Base-by-base conservation (phyloP, 2,888 invertebrate species). In the Cephus pygmeus region DNA sequence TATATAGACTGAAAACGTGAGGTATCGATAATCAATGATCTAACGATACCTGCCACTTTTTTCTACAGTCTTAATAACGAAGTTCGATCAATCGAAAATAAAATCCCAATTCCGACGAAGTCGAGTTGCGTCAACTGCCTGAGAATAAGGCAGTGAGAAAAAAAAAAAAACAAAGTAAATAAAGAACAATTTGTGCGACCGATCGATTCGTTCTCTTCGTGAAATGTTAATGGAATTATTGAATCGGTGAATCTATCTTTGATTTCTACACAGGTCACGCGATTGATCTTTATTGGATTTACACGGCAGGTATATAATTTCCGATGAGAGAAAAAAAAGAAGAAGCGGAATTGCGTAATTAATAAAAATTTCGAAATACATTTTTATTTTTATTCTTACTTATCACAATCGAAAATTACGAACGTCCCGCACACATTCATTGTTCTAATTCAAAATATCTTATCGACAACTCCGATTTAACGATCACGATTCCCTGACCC, bases 201-300 rank as follows among this genome's bases (percentile, higher is more conserved):
- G 23, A 56, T 56, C 15, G 56, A 56, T 23, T 56, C 56, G 56
- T 23, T 56, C 56, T 1, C 56, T 56, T 83, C 87, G 84, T 86
- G 86, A 86, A 87, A 87, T 85, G 85, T 86, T 85, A 85, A 83
- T 84, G 83, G 82, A 79, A 82, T 3, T 23, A 12, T 35, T 35
- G 35, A 35, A 12, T 56, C 23, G 56, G 56, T 23, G 56, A 56
- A 23, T 40, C 23, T 6, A 56, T 56, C 9, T 56, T 6, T 4
- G 3, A 9, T 23, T 56, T 56, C 23, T 23, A 23, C 9, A 23
- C 23, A 9, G 23, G 9, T 23, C 56, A 56, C 56, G 56, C 56
- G 56, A 23, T 23, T 6, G 56, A 56, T 23, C 56, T 23, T 56
- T 23, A 56, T 56, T 23, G 0, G 56, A 9, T 23, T 56, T 23